A percentile compares a stretch with the other conserved stretches of the same genome.
Conservation (phyloP, 2,113 vertebrate genomes). For the Ptyas mucosa region DNA sequence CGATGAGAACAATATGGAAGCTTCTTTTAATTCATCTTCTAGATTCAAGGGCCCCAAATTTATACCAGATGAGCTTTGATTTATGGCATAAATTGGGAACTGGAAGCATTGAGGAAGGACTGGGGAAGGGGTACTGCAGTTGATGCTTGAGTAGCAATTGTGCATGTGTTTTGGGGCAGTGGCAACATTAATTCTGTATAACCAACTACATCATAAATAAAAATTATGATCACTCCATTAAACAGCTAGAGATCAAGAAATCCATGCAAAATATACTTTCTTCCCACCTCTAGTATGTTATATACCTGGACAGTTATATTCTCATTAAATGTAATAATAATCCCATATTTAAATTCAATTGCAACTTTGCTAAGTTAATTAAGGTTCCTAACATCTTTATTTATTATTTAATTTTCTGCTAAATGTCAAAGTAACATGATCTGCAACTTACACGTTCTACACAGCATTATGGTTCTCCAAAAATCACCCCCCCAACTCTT, state of each 20-base stretch:
- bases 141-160: background rate
- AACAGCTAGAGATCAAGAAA: background rate
- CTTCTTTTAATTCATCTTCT: background rate
- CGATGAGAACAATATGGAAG: background rate
- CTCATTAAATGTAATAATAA: background rate
- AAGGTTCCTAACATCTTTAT: background rate
- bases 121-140: background rate
- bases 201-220: background rate
- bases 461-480: background rate
- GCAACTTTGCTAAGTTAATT: background rate
- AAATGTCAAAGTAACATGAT: background rate
- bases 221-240: background rate
- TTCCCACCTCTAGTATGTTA: background rate
- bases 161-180: background rate
- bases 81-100: background rate
- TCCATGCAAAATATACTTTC: background rate
- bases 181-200: background rate
- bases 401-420: background rate
- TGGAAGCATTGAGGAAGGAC: background rate
- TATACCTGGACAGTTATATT: background rate
- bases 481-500: background rate
- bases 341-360: background rate
- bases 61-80: background rate
- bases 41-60: background rate
- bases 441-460: background rate